These are phyloP conservation scores for Nebria ingens DNA, from an alignment of 1,140 invertebrate genomes.

Conservation along the genomic window DNA sequence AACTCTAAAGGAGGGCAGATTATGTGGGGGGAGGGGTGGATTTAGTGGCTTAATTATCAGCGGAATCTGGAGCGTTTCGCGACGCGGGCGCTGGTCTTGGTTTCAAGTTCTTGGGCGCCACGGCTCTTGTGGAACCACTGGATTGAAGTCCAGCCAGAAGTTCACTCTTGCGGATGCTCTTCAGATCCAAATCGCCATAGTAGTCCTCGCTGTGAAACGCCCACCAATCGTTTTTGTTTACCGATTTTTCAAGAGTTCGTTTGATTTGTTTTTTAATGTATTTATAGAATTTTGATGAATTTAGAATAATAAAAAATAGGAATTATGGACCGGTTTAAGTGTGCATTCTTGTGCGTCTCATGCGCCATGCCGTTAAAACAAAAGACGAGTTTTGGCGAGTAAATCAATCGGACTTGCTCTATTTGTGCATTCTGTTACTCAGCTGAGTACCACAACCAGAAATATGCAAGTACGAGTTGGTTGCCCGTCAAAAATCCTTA, in stretches of 20 bases:
- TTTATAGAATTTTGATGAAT: constrained; percentile 5
- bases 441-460: too few species aligned
- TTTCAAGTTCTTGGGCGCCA: constrained; percentile 19
- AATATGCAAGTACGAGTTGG: too few species aligned
- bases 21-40: neutral
- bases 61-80: constrained; percentile 19
- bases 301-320: too few species aligned
- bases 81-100: constrained; percentile 31
- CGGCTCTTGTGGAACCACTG: constrained; percentile 42
- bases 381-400: too few species aligned
- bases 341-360: neutral
- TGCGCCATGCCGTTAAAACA: neutral
- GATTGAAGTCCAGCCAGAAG: constrained; percentile 66
- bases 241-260: constrained; percentile 12
- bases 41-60: constrained; percentile 17
- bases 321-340: neutral
- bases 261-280: constrained; percentile 6
- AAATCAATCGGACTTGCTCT: too few species aligned
- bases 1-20: neutral
- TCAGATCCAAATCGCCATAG: constrained; percentile 88
- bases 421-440: too few species aligned
- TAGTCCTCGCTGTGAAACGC: constrained; percentile 78
- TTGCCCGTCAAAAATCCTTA: too few species aligned
- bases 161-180: constrained; percentile 86
- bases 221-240: constrained; percentile 15